Percentiles rank a stretch among this genome's conserved stretches.
Conservation (phyloP, 2,888 invertebrate species). For the Ichneumoninae sp. region DNA sequence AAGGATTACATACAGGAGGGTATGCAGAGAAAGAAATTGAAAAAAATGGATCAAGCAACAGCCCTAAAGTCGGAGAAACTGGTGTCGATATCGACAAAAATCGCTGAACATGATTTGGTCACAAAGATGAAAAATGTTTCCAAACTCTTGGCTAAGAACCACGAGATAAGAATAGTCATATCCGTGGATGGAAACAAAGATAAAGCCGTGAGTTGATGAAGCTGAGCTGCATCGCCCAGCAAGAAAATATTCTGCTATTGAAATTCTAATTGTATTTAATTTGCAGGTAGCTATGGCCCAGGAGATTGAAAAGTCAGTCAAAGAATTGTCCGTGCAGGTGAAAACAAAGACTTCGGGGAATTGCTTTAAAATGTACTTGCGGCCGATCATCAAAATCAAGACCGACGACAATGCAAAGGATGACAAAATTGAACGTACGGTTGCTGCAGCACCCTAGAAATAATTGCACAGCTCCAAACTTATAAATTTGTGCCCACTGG, state of each 20-base stretch:
- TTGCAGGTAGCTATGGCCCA: conserved; percentile 39
- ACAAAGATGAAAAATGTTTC: conserved; percentile 79
- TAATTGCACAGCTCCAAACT: neutral
- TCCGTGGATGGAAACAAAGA: conserved; percentile 68
- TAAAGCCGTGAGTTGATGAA: conserved; percentile 67
- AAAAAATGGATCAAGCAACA: conserved; percentile 43
- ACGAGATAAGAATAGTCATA: conserved; percentile 78
- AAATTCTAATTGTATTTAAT: neutral
- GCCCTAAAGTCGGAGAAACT: conserved; percentile 76
- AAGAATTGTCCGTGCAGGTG: conserved; percentile 22
- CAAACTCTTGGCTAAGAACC: conserved; percentile 79
- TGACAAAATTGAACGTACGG: neutral
- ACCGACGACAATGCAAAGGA: neutral
- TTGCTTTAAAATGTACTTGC: conserved; percentile 46
- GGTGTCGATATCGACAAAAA: conserved; percentile 78
- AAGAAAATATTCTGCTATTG: neutral
- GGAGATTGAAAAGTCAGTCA: conserved; percentile 26
- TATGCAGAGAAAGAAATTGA: conserved; percentile 67
- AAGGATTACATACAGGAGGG: conserved; percentile 86
- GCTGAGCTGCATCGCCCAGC: neutral
- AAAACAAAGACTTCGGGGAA: neutral
- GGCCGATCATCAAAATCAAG: conserved; percentile 16
- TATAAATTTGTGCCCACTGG: neutral
- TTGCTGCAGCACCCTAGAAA: neutral
- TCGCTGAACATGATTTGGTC: conserved; percentile 80